Evolutionary conservation across 1,140 invertebrate genomes (phyloP), one percentile per base, ranked within the genome.

Genomic region (Lepidurus packardi): DNA sequence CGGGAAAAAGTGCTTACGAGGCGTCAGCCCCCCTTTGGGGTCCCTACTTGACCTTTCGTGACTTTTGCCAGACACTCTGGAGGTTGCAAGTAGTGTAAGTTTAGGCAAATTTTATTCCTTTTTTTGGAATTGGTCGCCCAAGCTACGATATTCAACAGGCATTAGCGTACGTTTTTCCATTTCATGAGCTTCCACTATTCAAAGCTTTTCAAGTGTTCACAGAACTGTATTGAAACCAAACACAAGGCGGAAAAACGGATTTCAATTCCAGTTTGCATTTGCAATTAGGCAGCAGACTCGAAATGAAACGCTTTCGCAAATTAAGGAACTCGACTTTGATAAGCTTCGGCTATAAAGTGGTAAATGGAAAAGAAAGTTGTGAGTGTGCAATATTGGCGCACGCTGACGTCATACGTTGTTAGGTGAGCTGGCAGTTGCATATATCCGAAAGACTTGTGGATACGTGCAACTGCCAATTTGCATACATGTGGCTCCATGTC

Each of bases 401-500:
- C 53, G 2, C 53, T 65, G 53, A 65, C 53, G 53, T 65, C 53
- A 65, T 65, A 65, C 53, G 53, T 65, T 65, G 53, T 65, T n/a
- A 11, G 53, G 53, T 65, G 53, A 16, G 53, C 21, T 65, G 53
- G 53, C 53, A 65, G 53, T 65, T 65, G 53, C 53, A 16, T 65
- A 21, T 65, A 65, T 65, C 53, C 21, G 53, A 65, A 65, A 65
- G 53, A n/a, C n/a, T n/a, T n/a, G n/a, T n/a, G n/a, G n/a, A n/a
- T n/a, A n/a, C n/a, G n/a, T n/a, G n/a, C n/a, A n/a, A n/a, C n/a
- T n/a, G 10, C 21, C 53, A 65, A 65, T 65, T 65, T 65, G 53
- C 53, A 65, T 65, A 65, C 53, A 65, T 65, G 16, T 65, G 53
- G 53, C 53, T 65, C 53, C 53, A 65, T 65, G 53, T 65, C 53